phyloP scores from a whole-genome alignment of 2,888 invertebrate genomes.

The Idaea dimidiata region DNA sequence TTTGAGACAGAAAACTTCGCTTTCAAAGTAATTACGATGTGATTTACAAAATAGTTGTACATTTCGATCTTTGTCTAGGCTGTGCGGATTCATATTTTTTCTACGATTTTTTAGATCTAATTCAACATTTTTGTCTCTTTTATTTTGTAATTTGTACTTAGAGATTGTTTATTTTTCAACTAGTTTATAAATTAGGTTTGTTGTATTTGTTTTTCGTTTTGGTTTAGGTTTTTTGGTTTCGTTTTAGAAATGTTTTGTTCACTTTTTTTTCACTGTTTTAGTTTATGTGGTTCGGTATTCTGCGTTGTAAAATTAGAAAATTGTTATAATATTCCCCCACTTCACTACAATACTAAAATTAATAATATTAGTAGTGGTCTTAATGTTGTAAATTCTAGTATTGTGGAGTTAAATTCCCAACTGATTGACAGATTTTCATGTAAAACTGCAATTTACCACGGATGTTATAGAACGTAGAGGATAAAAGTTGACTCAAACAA shows the following conservation, averaged over 20 bases:
- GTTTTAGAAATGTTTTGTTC: conserved; percentile 41
- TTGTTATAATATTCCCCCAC: not conserved
- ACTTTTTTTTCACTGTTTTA: conserved; percentile 11
- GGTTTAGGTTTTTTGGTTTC: conserved; percentile 16
- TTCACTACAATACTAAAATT: no score
- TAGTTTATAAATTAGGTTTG: conserved; percentile 4
- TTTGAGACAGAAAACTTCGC: not conserved
- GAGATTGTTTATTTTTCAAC: conserved; percentile 6
- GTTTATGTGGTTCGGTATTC: conserved; percentile 1
- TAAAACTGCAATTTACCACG: no score
- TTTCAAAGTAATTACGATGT: no score
- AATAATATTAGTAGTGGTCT: no score
- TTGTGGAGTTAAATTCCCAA: no score
- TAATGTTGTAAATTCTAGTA: no score
- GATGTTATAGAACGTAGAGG: no score
- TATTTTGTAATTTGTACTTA: no score
- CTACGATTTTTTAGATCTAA: not conserved
- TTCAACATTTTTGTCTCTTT: conserved; percentile 5
- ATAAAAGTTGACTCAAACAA: no score
- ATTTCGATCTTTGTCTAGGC: no score
- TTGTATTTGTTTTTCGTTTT: not conserved
- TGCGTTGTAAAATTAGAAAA: not conserved
- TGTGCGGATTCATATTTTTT: not conserved
- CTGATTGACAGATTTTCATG: no score
- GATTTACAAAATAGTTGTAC: not conserved